phyloP scores from a whole-genome alignment of 2,888 invertebrate species.

The Biston stratarius region DNA sequence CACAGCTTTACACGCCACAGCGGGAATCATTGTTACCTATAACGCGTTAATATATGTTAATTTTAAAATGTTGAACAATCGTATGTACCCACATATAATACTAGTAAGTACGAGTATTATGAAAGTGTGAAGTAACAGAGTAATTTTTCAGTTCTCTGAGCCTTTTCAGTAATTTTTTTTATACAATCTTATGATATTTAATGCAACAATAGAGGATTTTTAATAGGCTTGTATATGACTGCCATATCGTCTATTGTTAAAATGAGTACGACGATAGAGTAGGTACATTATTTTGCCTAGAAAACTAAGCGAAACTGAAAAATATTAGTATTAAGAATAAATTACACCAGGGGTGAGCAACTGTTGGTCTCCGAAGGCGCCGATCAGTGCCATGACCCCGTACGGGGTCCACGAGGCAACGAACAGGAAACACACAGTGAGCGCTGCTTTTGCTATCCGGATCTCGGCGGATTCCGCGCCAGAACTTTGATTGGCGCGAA shows the following conservation, averaged over 20 bases:
- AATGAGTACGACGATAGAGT: too few relatives aligned
- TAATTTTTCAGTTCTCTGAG: too few relatives aligned
- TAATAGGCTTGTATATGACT: too few relatives aligned
- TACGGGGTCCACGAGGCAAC: slow-evolving; percentile 97
- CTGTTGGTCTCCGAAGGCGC: slow-evolving; percentile 92
- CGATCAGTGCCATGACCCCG: slow-evolving; percentile 92
- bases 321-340: neutral
- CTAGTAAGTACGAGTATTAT: too few relatives aligned
- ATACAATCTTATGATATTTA: too few relatives aligned
- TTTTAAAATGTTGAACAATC: neutral
- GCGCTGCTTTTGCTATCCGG: slow-evolving; percentile 95
- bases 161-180: too few relatives aligned
- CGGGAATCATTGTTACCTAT: slow-evolving; percentile 93
- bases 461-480: slow-evolving; percentile 92
- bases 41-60: too few relatives aligned
- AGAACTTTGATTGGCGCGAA: slow-evolving; percentile 90
- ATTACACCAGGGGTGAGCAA: slow-evolving; percentile 89
- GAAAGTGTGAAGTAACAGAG: too few relatives aligned
- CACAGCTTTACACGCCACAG: slow-evolving; percentile 94
- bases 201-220: too few relatives aligned
- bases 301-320: neutral
- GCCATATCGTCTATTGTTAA: too few relatives aligned
- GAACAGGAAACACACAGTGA: slow-evolving; percentile 94
- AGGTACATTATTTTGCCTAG: neutral
- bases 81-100: too few relatives aligned